These are phyloP conservation scores for Cynopterus brachyotis DNA, from an alignment of 2,113 vertebrate genomes.

Conservation along the genomic window DNA sequence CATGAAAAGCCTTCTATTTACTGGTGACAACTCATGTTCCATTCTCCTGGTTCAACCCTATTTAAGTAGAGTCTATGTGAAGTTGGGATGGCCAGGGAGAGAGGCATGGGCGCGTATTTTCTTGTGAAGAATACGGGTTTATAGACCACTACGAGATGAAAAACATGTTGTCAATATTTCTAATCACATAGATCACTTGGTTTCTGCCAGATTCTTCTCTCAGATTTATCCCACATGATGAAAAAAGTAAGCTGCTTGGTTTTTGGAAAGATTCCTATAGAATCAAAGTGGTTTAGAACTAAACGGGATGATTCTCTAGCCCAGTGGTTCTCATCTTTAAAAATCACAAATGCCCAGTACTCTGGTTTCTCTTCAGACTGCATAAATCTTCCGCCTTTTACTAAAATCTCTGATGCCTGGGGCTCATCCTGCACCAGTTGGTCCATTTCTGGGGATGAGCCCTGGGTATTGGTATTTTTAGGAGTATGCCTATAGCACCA, in stretches of 20 bases:
- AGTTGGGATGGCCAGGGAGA: background rate
- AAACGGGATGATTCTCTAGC: background rate
- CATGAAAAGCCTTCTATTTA: background rate
- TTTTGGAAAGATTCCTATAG: background rate
- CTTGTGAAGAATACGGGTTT: background rate
- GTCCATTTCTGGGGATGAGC: background rate
- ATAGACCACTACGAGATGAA: background rate
- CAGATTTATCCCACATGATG: background rate
- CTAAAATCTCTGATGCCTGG: background rate
- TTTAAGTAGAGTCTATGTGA: background rate
- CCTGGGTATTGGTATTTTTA: background rate
- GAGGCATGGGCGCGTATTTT: background rate
- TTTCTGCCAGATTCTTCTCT: constrained; percentile 7
- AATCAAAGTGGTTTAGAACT: background rate
- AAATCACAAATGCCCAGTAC: too few relatives aligned
- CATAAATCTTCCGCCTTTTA: too few relatives aligned
- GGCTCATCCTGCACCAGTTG: background rate
- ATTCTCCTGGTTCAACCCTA: background rate
- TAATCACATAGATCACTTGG: background rate
- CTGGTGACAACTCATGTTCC: background rate
- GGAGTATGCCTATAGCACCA: background rate
- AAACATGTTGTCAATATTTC: background rate
- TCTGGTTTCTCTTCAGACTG: too few relatives aligned
- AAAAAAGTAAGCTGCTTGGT: background rate
- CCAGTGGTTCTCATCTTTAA: background rate